Conservation (phyloP, 2,888 invertebrate species). For the Meandrusa payeni region DNA sequence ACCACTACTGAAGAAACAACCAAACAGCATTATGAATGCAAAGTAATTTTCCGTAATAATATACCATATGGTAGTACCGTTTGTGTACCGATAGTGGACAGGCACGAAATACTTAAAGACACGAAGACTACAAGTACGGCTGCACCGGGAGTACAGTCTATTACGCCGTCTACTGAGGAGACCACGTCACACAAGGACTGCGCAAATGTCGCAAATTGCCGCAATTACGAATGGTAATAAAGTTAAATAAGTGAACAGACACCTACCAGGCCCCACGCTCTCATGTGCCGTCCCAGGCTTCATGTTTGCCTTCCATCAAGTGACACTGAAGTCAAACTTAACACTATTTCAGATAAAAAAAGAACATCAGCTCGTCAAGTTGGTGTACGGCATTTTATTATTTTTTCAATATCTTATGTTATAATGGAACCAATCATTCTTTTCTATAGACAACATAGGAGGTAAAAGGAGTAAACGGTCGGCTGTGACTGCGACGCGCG, state of each 20-base stretch:
- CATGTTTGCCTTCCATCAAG: too few species aligned
- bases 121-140: conserved; percentile 4
- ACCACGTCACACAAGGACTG: conserved; percentile 3
- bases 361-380: too few species aligned
- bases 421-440: too few species aligned
- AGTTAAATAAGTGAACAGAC: neutral
- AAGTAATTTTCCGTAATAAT: conserved; percentile 1
- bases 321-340: too few species aligned
- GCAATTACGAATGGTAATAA: conserved; percentile 1
- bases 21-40: conserved; percentile 5
- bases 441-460: too few species aligned
- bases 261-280: too few species aligned
- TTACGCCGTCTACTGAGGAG: conserved; percentile 1
- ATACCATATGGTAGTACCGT: conserved; percentile 4
- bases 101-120: neutral
- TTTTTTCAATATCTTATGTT: too few species aligned
- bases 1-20: neutral
- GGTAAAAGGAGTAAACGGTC: too few species aligned
- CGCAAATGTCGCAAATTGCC: conserved; percentile 1
- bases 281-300: too few species aligned
- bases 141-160: neutral
- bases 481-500: too few species aligned
- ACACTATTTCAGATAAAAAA: too few species aligned
- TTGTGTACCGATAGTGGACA: conserved; percentile 1
- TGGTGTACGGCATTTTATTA: too few species aligned